Conservation (phyloP, 2,113 vertebrate genomes). For the Trachemys scripta region DNA sequence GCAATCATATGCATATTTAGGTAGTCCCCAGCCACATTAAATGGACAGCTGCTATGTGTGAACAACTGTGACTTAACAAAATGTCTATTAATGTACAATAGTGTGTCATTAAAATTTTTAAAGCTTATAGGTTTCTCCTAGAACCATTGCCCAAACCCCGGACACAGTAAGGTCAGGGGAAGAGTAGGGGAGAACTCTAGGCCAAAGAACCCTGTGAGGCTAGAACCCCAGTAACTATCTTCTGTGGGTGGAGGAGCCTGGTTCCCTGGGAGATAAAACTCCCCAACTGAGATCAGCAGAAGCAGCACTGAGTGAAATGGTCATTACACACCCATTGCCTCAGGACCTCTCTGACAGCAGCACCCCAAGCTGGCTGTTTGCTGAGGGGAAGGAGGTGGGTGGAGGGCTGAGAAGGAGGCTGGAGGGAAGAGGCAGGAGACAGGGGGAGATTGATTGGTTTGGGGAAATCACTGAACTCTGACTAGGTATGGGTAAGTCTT, state of each 20-base stretch:
- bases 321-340: background rate
- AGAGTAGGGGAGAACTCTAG: background rate
- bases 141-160: background rate
- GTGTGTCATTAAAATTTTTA: background rate
- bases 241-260: background rate
- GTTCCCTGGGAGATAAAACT: background rate
- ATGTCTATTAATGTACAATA: background rate
- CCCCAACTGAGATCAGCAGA: background rate
- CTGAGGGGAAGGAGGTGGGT: background rate
- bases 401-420: no score
- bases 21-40: background rate
- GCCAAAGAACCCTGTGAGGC: background rate
- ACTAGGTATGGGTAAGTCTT: background rate
- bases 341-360: background rate
- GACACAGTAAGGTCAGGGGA: background rate
- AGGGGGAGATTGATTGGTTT: background rate
- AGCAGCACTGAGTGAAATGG: background rate
- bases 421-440: background rate
- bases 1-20: background rate
- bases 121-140: background rate
- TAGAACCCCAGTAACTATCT: background rate
- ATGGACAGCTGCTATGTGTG: fast-evolving
- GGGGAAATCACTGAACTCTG: background rate
- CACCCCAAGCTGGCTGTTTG: background rate
- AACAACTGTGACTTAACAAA: background rate